Conservation (phyloP, 2,113 vertebrate genomes). For the Ascaphus truei region DNA sequence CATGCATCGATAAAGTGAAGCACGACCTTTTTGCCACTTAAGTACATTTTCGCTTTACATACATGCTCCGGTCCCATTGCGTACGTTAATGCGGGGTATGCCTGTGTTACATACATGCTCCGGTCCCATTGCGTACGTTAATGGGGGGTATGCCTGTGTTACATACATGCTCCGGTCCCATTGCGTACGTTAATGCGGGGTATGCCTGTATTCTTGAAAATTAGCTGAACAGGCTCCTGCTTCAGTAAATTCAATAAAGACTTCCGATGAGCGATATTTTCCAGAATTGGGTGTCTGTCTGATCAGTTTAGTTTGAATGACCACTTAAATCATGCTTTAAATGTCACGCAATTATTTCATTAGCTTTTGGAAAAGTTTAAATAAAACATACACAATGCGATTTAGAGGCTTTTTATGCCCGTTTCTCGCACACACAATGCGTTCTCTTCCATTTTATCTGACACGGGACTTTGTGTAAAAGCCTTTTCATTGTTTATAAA, state of each 20-base stretch:
- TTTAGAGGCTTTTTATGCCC: conserved; percentile 32
- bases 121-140: too few species aligned
- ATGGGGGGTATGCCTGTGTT: too few species aligned
- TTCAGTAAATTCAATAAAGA: conserved; percentile 22
- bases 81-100: too few species aligned
- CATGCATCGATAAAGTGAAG: too few species aligned
- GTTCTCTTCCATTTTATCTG: background rate
- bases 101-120: too few species aligned
- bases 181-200: too few species aligned
- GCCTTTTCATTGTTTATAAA: background rate
- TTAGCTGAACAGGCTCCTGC: conserved; percentile 24
- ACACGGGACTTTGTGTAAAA: background rate
- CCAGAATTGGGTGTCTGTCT: conserved; percentile 36
- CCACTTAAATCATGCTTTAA: conserved; percentile 49
- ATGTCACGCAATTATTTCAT: conserved; percentile 53
- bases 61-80: too few species aligned
- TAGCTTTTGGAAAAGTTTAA: conserved; percentile 42
- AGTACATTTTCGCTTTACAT: too few species aligned
- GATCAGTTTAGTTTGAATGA: conserved; percentile 54
- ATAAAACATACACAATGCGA: conserved; percentile 35
- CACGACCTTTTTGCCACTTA: too few species aligned
- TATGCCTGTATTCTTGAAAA: too few species aligned
- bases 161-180: too few species aligned
- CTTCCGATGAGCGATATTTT: conserved; percentile 38
- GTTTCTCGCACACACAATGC: background rate